Percentiles rank a stretch among this genome's conserved stretches.
phyloP scores from a whole-genome alignment of 2,113 vertebrate genomes.

The Perca schrenkii region DNA sequence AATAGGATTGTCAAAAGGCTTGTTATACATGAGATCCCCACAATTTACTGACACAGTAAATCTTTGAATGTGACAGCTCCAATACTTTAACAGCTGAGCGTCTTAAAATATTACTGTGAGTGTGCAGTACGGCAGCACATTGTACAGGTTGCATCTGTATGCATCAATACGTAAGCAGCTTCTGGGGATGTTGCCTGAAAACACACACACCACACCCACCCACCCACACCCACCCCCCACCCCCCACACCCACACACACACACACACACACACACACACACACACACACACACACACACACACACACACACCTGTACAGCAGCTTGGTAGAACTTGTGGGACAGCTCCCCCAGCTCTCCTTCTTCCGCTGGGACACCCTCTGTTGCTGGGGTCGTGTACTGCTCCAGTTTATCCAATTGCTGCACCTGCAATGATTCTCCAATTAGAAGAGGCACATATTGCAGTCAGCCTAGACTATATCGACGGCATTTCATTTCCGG shows the following conservation, averaged over 20 bases:
- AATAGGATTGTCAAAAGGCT: background rate
- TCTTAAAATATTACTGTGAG: background rate
- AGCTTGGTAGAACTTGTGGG: constrained; percentile 93
- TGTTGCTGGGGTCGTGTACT: constrained; percentile 82
- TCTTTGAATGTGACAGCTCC: background rate
- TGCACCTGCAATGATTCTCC: constrained; percentile 81
- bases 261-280: background rate
- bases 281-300: background rate
- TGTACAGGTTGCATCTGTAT: background rate
- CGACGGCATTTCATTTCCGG: too few species aligned
- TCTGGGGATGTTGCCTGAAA: background rate
- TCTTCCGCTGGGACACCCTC: constrained; percentile 77
- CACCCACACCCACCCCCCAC: constrained; percentile 48
- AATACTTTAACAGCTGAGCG: background rate
- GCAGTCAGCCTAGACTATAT: too few species aligned
- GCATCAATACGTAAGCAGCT: background rate
- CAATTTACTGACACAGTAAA: background rate
- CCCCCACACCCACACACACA: too few species aligned
- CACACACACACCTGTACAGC: constrained; percentile 88
- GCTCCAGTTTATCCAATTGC: constrained; percentile 93
- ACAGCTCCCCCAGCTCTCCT: constrained; percentile 90
- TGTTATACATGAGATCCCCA: background rate
- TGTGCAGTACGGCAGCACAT: background rate
- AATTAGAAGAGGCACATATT: background rate
- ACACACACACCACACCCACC: too few species aligned